These are phyloP conservation scores for Microtus oregoni DNA, from an alignment of 2,113 vertebrate genomes.

Conservation along the genomic window DNA sequence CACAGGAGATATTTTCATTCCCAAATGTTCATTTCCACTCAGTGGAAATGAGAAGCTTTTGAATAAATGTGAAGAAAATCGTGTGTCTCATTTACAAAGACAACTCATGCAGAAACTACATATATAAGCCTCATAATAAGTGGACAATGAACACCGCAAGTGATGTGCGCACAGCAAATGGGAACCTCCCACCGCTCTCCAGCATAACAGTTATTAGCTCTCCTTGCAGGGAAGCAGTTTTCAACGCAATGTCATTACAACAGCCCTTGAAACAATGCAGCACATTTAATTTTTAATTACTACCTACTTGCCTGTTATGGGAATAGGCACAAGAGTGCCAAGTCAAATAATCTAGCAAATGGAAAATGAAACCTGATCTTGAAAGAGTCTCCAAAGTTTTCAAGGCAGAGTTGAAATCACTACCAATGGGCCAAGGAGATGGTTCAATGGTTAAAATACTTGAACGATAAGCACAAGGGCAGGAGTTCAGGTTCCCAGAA, in stretches of 20 bases:
- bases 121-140: neutral
- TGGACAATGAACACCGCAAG: conserved; percentile 48
- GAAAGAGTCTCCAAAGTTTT: neutral
- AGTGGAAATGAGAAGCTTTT: conserved; percentile 40
- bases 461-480: too few relatives aligned
- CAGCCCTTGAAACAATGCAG: neutral
- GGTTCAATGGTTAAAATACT: too few relatives aligned
- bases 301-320: conserved; percentile 33
- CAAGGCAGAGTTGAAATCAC: neutral
- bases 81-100: conserved; percentile 57
- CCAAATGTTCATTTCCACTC: conserved; percentile 25
- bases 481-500: neutral
- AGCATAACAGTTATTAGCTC: neutral
- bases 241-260: neutral
- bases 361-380: conserved; percentile 20
- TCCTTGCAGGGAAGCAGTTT: conserved; percentile 56
- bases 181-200: conserved; percentile 28
- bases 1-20: neutral
- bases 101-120: conserved; percentile 53
- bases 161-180: conserved; percentile 28
- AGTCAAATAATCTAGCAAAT: neutral
- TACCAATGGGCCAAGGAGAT: too few relatives aligned
- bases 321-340: neutral
- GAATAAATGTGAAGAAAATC: conserved; percentile 60
- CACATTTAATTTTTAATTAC: conserved; percentile 60